These are phyloP conservation scores for Stenoptilia bipunctidactyla DNA, from an alignment of 2,888 invertebrate species.

Conservation along the genomic window DNA sequence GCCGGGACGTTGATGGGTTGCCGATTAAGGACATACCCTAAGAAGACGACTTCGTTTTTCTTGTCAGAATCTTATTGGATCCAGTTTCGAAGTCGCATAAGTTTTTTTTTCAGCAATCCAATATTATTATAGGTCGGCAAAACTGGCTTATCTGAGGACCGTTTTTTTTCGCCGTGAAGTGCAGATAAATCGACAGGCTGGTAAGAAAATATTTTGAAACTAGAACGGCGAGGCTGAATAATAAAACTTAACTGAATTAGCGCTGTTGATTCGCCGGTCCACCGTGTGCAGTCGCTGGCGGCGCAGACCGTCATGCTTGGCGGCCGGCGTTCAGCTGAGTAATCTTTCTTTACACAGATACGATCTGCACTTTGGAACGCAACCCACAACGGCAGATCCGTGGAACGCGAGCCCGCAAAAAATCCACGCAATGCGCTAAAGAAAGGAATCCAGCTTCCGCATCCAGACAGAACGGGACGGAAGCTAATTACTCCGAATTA, in stretches of 20 bases:
- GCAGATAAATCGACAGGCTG: neutral
- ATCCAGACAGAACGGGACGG: conserved; percentile 22
- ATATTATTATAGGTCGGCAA: neutral
- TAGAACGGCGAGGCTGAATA: neutral
- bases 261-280: neutral
- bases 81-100: neutral
- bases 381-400: conserved; percentile 31
- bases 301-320: conserved; percentile 28
- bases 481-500: conserved; percentile 23
- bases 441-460: conserved; percentile 32
- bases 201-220: neutral
- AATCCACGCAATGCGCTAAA: conserved; percentile 24
- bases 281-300: neutral
- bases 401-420: conserved; percentile 39
- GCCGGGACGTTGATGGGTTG: neutral
- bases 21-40: neutral
- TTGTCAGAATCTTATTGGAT: neutral
- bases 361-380: conserved; percentile 38
- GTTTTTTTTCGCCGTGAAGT: neutral
- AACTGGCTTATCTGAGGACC: neutral
- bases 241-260: neutral
- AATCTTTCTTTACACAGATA: conserved; percentile 50
- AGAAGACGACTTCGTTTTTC: neutral
- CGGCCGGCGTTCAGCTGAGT: conserved; percentile 22
- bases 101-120: neutral